Evolutionary conservation across 2,113 vertebrate species (phyloP), one percentile per base, ranked within the genome.

Genomic region (Trachemys scripta): DNA sequence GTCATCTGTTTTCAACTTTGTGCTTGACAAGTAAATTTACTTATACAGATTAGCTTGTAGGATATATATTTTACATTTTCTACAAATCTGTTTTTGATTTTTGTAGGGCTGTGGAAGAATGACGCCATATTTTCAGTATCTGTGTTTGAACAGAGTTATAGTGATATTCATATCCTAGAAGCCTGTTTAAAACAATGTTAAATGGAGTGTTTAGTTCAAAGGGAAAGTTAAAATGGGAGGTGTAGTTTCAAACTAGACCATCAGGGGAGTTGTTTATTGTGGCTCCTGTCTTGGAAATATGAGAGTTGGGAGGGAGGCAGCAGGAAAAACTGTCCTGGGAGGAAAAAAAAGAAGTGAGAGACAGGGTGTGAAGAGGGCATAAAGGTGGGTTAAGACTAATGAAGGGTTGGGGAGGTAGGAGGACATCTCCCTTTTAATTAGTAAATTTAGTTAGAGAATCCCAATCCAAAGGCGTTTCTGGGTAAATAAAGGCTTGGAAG

Each of bases 1-100:
- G 13, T 84, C 88, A 95, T 95, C 90, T 97, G 85, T 93, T 96
- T 96, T 88, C 94, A 69, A 56, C 89, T 96, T 92, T 10, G 62
- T 91, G 59, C 89, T 96, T 90, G 89, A 94, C 80, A 88, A 89
- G 86, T 90, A 80, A 87, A 84, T 88, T 91, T 91, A 62, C 87
- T 94, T 93, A 79, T 87, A 88, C 76, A 87, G 85, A n/a, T 54
- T n/a, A 93, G n/a, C 89, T 94, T 75, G 47, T 87, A 93, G 76
- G 75, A 87, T 90, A 80, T 50, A 45, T n/a, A 81, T 91, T 94
- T 94, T 94, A 89, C 19, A 27, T 93, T 96, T 96, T 93, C 85
- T 78, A 38, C 47, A 92, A 94, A 91, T 92, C 62, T 96, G 92
- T 25, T 89, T 87, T 97, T 88, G 56, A 57, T 90, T 96, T 96